These are phyloP conservation scores for Epiblema foenella DNA, from an alignment of 2,888 invertebrate genomes.

Conservation along the genomic window DNA sequence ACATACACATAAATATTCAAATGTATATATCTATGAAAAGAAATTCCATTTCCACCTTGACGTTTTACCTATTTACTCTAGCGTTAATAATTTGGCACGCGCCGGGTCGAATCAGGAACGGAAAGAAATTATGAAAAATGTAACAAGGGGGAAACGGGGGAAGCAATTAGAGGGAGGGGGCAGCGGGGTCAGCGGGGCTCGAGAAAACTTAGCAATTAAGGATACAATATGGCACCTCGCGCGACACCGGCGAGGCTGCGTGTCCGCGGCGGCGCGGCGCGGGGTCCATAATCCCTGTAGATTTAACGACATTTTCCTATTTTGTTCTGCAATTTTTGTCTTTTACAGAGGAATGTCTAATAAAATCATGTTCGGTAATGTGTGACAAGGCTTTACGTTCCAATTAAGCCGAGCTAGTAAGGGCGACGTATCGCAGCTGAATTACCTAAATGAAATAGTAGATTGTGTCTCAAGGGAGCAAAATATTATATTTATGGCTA, in stretches of 20 bases:
- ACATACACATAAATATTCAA: constrained; percentile 9
- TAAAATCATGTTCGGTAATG: not conserved
- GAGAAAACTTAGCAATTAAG: constrained; percentile 33
- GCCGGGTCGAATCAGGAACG: constrained; percentile 14
- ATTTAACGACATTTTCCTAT: too few relatives aligned
- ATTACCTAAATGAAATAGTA: too few relatives aligned
- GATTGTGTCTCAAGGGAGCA: too few relatives aligned
- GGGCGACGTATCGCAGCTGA: too few relatives aligned
- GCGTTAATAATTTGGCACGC: constrained; percentile 31
- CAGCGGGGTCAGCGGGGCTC: not conserved
- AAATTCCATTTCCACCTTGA: constrained; percentile 33
- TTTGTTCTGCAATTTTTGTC: not conserved
- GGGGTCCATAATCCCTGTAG: too few relatives aligned
- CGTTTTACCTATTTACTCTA: constrained; percentile 35
- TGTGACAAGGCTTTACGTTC: too few relatives aligned
- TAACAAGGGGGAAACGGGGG: constrained; percentile 19
- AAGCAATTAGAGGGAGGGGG: constrained; percentile 9
- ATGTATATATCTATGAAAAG: constrained; percentile 26
- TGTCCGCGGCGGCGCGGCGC: too few relatives aligned
- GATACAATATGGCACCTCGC: constrained; percentile 7
- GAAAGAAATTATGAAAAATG: constrained; percentile 37
- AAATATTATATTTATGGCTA: too few relatives aligned
- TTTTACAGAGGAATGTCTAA: not conserved
- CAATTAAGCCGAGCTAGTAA: not conserved
- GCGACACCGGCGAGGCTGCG: not conserved